phyloP scores from a whole-genome alignment of 2,113 vertebrate genomes.

The Penelope pileata region DNA sequence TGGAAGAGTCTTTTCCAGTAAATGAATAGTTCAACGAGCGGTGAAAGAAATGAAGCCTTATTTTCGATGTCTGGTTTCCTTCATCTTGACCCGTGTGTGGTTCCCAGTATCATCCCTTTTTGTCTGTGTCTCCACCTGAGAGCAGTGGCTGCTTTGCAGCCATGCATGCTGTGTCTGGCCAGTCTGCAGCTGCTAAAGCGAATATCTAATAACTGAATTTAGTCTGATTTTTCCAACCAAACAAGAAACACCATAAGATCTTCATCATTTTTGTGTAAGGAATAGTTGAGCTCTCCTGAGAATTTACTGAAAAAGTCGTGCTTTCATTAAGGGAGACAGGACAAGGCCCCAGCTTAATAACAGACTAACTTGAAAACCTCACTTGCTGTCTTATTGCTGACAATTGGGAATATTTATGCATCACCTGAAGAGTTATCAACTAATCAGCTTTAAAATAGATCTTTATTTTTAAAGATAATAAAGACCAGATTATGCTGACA shows the following conservation, averaged over 20 bases:
- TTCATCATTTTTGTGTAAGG: neutral
- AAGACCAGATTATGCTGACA: neutral
- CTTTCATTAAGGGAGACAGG: neutral
- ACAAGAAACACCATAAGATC: neutral
- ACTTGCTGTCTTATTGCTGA: neutral
- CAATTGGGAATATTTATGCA: neutral
- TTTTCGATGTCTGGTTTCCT: neutral
- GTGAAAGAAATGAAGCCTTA: neutral
- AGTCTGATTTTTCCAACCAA: neutral
- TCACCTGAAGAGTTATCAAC: neutral
- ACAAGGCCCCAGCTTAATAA: neutral
- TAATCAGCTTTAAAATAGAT: neutral
- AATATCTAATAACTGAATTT: neutral
- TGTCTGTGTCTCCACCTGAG: neutral
- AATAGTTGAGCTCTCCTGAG: neutral
- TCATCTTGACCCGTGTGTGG: neutral
- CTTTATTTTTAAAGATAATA: neutral
- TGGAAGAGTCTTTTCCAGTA: neutral
- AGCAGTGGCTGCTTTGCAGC: neutral
- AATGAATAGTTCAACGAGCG: neutral
- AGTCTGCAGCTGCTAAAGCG: neutral
- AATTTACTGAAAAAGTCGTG: neutral
- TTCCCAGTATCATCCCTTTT: neutral
- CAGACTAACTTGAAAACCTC: neutral
- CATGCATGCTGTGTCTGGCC: neutral